Evolutionary conservation across 2,797 vertebrate species (phyloP), one percentile per base, ranked within the genome.

Genomic region (Euphonia xanthogaster): DNA sequence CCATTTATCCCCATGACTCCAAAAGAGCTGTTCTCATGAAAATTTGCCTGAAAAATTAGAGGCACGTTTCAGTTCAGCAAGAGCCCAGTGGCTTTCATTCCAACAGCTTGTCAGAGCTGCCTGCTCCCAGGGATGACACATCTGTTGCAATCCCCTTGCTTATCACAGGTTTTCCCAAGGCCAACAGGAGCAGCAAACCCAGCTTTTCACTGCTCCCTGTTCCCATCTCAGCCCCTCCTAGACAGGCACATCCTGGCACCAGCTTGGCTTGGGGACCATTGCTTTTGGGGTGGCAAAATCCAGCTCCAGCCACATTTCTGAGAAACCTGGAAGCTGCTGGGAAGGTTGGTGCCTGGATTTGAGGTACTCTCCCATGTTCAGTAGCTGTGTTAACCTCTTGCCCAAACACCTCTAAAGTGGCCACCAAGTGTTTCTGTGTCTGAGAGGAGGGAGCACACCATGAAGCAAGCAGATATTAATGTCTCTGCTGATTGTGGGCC

Each of bases 291-390:
- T 28, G 24, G 16, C 20, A 77, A 89, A 86, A 54, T 19, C 27
- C 79, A 78, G 9, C n/a, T 53, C 42, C 51, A 72, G 31, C 2
- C 35, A 6, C 0, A 0, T 35, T 78, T 54, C 35, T 94, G 51
- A 60, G 58, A 45, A 48, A 12, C 23, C 45, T 4, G 25, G 54
- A 31, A 31, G 77, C 20, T 92, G 22, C 37, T 33, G 37, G 66
- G 24, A 44, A 68, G 31, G 27, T 9, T 17, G 30, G 20, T 39
- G 50, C 13, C 73, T 55, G 37, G 23, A 9, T 50, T 66, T 76
- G 6, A 18, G 62, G 50, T 13, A 0, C 7, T 37, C 4, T 73
- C 60, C 57, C 5, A 0, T 5, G 8, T 6, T 47, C n/a, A 42
- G 27, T 3, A 37, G 33, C 20, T 53, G 30, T 45, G 33, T 14